Base-by-base conservation (phyloP, 2,888 invertebrate genomes). In the Geotrupes spiniger region DNA sequence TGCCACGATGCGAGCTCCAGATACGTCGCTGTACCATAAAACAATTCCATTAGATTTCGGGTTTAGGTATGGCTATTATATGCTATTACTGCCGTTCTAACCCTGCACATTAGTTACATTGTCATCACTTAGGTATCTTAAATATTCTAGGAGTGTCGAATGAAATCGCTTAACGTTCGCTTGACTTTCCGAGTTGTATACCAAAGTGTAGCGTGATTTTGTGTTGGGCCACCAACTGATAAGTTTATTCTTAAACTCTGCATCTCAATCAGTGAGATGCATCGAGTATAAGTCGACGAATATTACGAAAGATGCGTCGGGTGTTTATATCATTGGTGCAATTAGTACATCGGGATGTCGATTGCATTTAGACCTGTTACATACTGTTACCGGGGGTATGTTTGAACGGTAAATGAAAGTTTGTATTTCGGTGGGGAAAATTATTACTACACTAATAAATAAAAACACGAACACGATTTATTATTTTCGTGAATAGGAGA, bases 71-170 rank as follows among this genome's bases (percentile, higher is more conserved):
- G 38, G 2, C 38, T 38, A 9, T 38, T 38, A 11, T 38, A 38
- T n/a, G 10, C 21, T 2, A 38, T 21, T 8, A 38, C 16, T 6
- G 17, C 17, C 17, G 14, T 11, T 14, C 11, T 38, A 8, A 38
- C 10, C 10, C 38, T 9, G 6, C 16, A 12, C 11, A 12, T 38
- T 9, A 14, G 2, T 36, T 2, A n/a, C 17, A 9, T 38, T 15
- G 9, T 16, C 4, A 2, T 16, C 38, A 3, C 37, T 26, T 10
- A 36, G 26, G 10, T 26, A 37, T 16, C 44, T 44, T 2, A 44
- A n/a, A 10, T 45, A 38, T 38, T 45, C 45, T 1, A 45, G 10
- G 2, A 45, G 5, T 2, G 45, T 45, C n/a, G 45, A 45, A n/a
- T 45, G 45, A 17, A 45, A 45, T 28, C 45, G 8, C 15, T 45